These are phyloP conservation scores for Gavialis gangeticus DNA, from an alignment of 2,113 vertebrate species.

Conservation along the genomic window DNA sequence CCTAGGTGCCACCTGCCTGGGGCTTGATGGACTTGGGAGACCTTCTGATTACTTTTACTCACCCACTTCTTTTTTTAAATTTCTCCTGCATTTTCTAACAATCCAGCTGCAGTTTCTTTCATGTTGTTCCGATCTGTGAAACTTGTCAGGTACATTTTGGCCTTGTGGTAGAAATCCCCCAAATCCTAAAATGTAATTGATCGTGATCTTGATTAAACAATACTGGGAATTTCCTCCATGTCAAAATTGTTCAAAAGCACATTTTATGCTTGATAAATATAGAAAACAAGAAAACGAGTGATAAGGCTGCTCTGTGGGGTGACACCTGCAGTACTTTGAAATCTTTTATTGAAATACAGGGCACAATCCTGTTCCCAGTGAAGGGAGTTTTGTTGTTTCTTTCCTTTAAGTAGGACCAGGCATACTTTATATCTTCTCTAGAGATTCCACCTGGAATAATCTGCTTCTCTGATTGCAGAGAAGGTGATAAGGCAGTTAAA, in stretches of 20 bases:
- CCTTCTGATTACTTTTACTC: background rate
- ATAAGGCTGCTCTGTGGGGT: background rate
- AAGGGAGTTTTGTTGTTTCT: rapidly evolving
- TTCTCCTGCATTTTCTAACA: background rate
- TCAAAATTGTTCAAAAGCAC: background rate
- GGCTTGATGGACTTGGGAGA: too few species aligned
- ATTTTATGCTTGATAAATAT: background rate
- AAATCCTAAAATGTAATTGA: background rate
- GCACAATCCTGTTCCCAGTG: rapidly evolving
- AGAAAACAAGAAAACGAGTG: too few species aligned
- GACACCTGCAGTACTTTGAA: background rate
- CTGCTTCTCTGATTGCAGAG: rapidly evolving
- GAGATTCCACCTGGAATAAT: background rate
- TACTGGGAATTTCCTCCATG: too few species aligned
- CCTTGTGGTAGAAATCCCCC: background rate
- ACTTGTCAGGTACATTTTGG: background rate
- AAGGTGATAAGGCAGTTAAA: rapidly evolving
- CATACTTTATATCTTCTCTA: rapidly evolving
- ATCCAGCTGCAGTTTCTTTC: background rate
- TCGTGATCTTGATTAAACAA: background rate
- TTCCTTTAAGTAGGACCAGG: background rate
- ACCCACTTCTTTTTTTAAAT: background rate
- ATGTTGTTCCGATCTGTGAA: background rate
- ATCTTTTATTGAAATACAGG: background rate
- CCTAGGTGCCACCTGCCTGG: rapidly evolving